Evolutionary conservation across 2,797 vertebrate species (phyloP), one percentile per base, ranked within the genome.

Genomic region (Enteromius viviparus): DNA sequence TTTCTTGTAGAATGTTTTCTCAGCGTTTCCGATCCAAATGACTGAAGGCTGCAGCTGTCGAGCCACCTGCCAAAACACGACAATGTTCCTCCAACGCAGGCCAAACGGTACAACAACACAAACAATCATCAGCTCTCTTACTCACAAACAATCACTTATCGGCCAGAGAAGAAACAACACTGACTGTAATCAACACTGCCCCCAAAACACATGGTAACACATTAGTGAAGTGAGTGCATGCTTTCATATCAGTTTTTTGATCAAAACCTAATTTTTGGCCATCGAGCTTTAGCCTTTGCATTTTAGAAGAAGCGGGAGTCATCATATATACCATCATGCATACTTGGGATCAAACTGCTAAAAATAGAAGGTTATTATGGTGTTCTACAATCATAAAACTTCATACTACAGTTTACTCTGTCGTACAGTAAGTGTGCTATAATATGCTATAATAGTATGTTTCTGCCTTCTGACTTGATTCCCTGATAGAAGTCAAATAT

Each of bases 41-140:
- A 97, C 94, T 0, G 96, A 97, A 12, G 96, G 96, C 88, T 97
- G 96, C 78, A 95, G 88, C 78, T 92, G 89, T 14, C 91, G 95
- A 72, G 95, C 96, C 90, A 97, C 96, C 96, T 97, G 87, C 19
- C 76, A 69, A 82, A 85, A 88, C 75, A 86, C 66, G 37, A 82
- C 65, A 80, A 81, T 12, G 66, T 81, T 51, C 79, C 42, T 82
- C 81, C 17, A 78, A 64, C 14, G n/a, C 34, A n/a, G 47, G 72
- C 49, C 66, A 84, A 76, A 85, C 66, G 58, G 58, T 64, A 84
- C 72, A 60, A 51, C 40, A 78, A 82, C 70, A 66, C 70, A 83
- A 72, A 80, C 77, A 83, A 53, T n/a, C 76, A 81, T 49, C 60
- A 71, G 34, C 76, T 60, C 60, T 64, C 6, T 65, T 80, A 82